phyloP scores from a whole-genome alignment of 2,888 invertebrate species.

The Cheilosia soror region DNA sequence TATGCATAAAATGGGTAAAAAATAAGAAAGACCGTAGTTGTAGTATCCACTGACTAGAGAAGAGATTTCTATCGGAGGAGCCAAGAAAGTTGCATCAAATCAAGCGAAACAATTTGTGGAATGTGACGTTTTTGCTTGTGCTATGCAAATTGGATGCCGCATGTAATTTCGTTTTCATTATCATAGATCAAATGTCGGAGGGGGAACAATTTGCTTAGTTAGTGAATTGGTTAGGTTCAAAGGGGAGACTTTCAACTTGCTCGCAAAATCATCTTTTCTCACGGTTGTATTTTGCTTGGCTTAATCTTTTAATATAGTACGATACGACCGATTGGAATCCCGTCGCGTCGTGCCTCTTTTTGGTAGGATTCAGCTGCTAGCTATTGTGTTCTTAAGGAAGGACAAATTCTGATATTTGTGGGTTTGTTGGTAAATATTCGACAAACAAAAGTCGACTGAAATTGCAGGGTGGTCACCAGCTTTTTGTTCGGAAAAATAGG shows the following conservation, averaged over 20 bases:
- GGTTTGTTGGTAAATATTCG: too few species aligned
- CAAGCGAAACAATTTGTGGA: conserved; percentile 64
- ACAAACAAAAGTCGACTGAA: too few species aligned
- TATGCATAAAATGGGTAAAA: conserved; percentile 44
- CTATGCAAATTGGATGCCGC: conserved; percentile 38
- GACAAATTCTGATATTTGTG: too few species aligned
- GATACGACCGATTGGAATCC: too few species aligned
- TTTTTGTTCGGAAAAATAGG: too few species aligned
- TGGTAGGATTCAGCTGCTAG: too few species aligned
- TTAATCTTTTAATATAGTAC: too few species aligned
- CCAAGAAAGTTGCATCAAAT: conserved; percentile 68
- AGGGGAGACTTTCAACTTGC: conserved; percentile 27
- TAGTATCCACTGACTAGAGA: not conserved
- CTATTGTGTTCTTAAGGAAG: too few species aligned
- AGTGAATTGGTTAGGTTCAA: conserved; percentile 9
- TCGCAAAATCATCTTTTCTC: not conserved
- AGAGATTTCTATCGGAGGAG: conserved; percentile 24
- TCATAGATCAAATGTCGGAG: conserved; percentile 29
- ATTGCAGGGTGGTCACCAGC: too few species aligned
- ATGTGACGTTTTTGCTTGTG: conserved; percentile 20
- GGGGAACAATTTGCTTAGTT: not conserved
- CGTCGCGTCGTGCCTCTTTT: too few species aligned
- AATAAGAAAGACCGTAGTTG: not conserved
- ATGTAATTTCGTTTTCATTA: conserved; percentile 19
- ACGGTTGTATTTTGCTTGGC: not conserved